Base-by-base conservation (phyloP, 2,113 vertebrate genomes). In the Acrocephalus kingi region DNA sequence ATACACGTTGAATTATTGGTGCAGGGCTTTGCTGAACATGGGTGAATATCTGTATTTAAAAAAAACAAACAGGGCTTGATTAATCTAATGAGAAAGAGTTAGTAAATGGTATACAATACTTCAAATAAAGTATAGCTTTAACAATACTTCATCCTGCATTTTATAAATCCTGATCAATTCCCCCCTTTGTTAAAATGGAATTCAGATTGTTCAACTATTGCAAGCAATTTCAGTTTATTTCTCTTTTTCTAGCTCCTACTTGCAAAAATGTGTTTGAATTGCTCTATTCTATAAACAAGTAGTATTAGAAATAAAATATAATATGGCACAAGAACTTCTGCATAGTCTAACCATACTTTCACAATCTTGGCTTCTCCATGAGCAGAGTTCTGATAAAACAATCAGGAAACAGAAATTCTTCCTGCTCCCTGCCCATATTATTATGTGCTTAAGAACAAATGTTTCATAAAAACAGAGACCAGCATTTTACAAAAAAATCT, bases 1-100 rank as follows among this genome's bases (percentile, higher is more conserved):
- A 99, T 97, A 86, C 99, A 99, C 2, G 98, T 99, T 52, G 99
- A 98, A 24, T 99, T 99, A 78, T 98, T 98, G 59, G 95, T 97
- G 41, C 99, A 99, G 49, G 99, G 98, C 56, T 96, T 94, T 12
- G 98, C 98, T 68, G 98, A 97, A 91, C 99, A 99, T 24, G 97
- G 97, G 21, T 98, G 98, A 72, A 97, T 96, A 59, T 99, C 99
- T 99, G 97, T 79, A 86, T 15, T 39, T 39, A 21, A 94, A 71
- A 69, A 56, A 67, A 22, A 0, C 28, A 9, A 87, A 27, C 3
- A 94, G 19, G 21, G 17, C 13, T 78, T 51, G 59, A 74, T 95
- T 84, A 91, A 33, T 61, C 30, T 41, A 67, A 59, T 35, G 13
- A 68, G 46, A 67, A 84, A 59, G 18, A 89, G 16, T 59, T 35